Evolutionary conservation across 1,140 invertebrate species (phyloP).

Genomic region (Zelostemma sp.): DNA sequence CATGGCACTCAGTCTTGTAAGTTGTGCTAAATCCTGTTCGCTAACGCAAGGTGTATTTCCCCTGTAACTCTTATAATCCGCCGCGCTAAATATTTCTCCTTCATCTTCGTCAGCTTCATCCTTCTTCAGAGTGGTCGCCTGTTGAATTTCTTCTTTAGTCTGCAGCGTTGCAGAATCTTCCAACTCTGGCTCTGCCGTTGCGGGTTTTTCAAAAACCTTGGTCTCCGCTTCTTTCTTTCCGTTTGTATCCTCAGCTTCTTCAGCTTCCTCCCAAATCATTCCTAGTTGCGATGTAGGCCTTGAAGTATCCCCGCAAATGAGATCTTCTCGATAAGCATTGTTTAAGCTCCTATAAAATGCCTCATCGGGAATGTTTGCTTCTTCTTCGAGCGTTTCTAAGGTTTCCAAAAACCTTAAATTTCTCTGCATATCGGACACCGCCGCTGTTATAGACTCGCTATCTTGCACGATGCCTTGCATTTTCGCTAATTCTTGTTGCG

Average conservation of each 20-base stretch:
- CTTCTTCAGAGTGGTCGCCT: constrained; percentile 64
- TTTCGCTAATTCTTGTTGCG: constrained; percentile 62
- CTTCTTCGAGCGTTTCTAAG: constrained; percentile 68
- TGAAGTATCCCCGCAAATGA: constrained; percentile 75
- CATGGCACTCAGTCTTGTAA: constrained; percentile 80
- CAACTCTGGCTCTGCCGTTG: constrained; percentile 58
- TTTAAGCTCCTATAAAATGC: constrained; percentile 91
- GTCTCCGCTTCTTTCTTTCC: constrained; percentile 60
- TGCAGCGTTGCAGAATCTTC: constrained; percentile 65
- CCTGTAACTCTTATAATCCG: constrained; percentile 84
- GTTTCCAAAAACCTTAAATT: constrained; percentile 69
- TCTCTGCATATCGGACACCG: constrained; percentile 63
- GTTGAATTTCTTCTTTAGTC: constrained; percentile 63
- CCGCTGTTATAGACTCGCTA: constrained; percentile 56
- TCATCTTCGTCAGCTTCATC: constrained; percentile 67
- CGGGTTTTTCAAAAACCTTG: constrained; percentile 49
- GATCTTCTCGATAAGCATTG: constrained; percentile 86
- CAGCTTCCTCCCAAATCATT: constrained; percentile 84
- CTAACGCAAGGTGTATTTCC: constrained; percentile 81
- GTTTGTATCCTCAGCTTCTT: constrained; percentile 68
- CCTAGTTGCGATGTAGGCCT: constrained; percentile 78
- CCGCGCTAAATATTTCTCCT: constrained; percentile 80
- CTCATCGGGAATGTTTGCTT: constrained; percentile 79
- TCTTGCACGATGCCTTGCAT: constrained; percentile 63
- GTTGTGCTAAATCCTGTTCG: constrained; percentile 82